A percentile compares a stretch with the other conserved stretches of the same genome.
Conservation (phyloP, 2,888 invertebrate genomes). For the Gari tellinella region DNA sequence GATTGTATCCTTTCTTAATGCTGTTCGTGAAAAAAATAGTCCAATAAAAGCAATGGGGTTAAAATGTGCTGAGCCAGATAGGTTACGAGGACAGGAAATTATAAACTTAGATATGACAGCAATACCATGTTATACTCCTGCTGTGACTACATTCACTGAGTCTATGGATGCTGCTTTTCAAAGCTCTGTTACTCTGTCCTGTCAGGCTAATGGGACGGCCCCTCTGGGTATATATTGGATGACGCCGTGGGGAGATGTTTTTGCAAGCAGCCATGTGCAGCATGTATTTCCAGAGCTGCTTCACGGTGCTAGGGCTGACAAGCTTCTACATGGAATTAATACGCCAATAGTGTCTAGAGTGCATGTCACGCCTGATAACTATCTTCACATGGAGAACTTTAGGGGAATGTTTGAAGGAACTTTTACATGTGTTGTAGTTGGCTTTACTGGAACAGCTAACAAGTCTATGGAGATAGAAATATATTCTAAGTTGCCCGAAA, state of each 20-base stretch:
- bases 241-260: conserved; percentile 73
- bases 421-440: conserved; percentile 74
- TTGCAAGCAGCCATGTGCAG: conserved; percentile 54
- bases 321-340: conserved; percentile 30
- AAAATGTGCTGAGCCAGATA: conserved; percentile 61
- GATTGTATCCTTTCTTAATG: conserved; percentile 50
- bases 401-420: conserved; percentile 73
- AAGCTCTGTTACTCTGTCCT: conserved; percentile 59
- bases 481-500: conserved; percentile 35
- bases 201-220: conserved; percentile 65
- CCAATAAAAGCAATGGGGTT: conserved; percentile 37
- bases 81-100: conserved; percentile 46
- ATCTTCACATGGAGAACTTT: conserved; percentile 67
- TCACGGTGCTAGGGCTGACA: conserved; percentile 4
- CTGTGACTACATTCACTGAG: conserved; percentile 48
- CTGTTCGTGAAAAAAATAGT: conserved; percentile 30
- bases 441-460: conserved; percentile 67
- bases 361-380: conserved; percentile 51
- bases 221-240: conserved; percentile 73
- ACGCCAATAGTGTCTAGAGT: conserved; percentile 49
- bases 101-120: conserved; percentile 35
- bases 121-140: conserved; percentile 66
- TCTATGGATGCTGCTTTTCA: conserved; percentile 38
- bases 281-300: conserved; percentile 34
- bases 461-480: conserved; percentile 59